A percentile compares a stretch with the other conserved stretches of the same genome.
phyloP scores from a whole-genome alignment of 2,888 invertebrate species.

The Leptinotarsa juncta region DNA sequence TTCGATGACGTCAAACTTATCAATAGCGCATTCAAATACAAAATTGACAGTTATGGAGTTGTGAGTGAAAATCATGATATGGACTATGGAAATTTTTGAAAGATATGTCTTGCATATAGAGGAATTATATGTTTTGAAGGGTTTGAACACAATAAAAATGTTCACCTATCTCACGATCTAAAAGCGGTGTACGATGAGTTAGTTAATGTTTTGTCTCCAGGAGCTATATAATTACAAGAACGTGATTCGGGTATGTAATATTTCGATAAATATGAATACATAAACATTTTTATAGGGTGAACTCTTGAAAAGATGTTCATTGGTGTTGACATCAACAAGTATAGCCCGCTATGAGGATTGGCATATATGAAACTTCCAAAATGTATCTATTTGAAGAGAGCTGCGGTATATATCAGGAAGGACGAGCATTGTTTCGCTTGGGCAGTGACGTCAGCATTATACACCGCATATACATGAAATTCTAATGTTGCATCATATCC shows the following conservation, averaged over 20 bases:
- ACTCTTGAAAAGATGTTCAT: too few relatives aligned
- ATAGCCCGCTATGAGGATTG: neutral
- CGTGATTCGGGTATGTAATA: neutral
- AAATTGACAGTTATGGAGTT: too few relatives aligned
- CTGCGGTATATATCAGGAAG: neutral
- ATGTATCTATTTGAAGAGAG: neutral
- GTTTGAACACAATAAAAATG: neutral
- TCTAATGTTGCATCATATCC: neutral
- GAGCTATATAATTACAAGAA: neutral
- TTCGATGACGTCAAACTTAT: too few relatives aligned
- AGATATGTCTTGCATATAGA: neutral
- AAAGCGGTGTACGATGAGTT: neutral
- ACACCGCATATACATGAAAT: neutral
- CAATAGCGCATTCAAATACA: too few relatives aligned
- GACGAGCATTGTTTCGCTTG: neutral
- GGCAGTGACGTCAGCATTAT: neutral
- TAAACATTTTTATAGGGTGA: too few relatives aligned
- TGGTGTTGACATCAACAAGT: too few relatives aligned
- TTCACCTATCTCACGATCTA: neutral
- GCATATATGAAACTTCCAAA: neutral
- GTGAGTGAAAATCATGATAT: too few relatives aligned
- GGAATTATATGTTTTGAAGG: neutral
- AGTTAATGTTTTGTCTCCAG: neutral
- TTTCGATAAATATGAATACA: too few relatives aligned
- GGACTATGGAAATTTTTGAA: neutral